Evolutionary conservation across 1,140 invertebrate species (phyloP), one percentile per base, ranked within the genome.

Genomic region (Triops cancriformis): DNA sequence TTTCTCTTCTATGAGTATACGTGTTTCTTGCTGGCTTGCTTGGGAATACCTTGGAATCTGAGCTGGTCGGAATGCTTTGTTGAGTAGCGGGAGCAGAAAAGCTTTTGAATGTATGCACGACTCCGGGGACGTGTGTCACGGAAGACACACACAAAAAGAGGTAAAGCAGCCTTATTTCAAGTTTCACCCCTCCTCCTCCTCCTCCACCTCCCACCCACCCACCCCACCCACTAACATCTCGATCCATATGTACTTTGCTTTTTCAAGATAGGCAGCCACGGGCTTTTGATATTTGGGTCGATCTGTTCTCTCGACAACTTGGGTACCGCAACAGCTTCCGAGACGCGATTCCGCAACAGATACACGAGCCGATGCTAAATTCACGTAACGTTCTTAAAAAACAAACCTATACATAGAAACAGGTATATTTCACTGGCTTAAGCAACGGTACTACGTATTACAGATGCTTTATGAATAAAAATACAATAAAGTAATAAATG

Each of bases 41-140:
- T 64, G 51, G 51, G 31, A n/a, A 64, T 23, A 64, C 51, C n/a
- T 23, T 64, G 51, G 51, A 64, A 64, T 64, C 14, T 14, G 18
- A 64, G 51, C 18, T 1, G 51, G 51, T 64, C 7, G 14, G 51
- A 23, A 64, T 23, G 51, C 51, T 64, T 64, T 64, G 51, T 64
- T 64, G 51, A 64, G 51, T 14, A 64, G 51, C 31, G 2, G 51
- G 23, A 64, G 51, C 18, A 64, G 51, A 64, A 64, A 64, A 64
- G 51, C 51, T 64, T 64, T 9, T 64, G 18, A 64, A 64, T 64
- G 51, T 64, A 64, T 64, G 51, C 51, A 64, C 51, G 51, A 64
- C 51, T 64, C 51, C 51, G 51, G 51, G n/a, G 51, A 64, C 51
- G 51, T 64, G 51, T 64, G 51, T 64, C 51, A 64, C 14, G 23